These are phyloP conservation scores for Hydractinia echinata DNA, from an alignment of 30 jellyfish, hydroid and myxozoan species.

Conservation along the genomic window DNA sequence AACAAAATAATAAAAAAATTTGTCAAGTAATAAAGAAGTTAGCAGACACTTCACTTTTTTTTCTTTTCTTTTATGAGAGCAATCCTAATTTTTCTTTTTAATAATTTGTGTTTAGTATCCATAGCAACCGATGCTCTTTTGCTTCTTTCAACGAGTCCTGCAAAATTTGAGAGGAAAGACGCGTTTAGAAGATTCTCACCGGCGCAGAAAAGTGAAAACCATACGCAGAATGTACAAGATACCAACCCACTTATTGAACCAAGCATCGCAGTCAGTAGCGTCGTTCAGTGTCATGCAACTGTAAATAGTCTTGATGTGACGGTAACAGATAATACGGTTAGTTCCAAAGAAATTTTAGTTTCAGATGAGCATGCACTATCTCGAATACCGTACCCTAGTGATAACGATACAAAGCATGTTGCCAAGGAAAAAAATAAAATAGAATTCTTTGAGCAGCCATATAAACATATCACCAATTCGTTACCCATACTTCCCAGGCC, in stretches of 20 bases:
- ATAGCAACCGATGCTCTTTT: constrained; percentile 30
- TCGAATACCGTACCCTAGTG: neutral
- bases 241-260: too few species aligned
- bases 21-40: too few species aligned
- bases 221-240: too few species aligned
- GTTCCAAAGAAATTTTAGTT: neutral
- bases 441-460: neutral
- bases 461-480: neutral
- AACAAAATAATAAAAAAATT: too few species aligned
- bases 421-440: neutral
- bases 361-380: constrained; percentile 12
- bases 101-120: neutral
- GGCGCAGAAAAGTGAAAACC: too few species aligned
- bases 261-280: too few species aligned
- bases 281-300: too few species aligned
- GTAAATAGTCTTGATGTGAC: too few species aligned
- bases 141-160: constrained; percentile 31
- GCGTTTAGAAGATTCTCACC: too few species aligned
- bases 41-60: too few species aligned
- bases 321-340: too few species aligned
- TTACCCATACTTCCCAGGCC: neutral
- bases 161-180: neutral
- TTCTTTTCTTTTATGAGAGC: too few species aligned
- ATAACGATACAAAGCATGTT: neutral
- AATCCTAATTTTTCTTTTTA: neutral